Conservation (phyloP, 2,888 invertebrate species). For the Dorcus parallelipipedus region DNA sequence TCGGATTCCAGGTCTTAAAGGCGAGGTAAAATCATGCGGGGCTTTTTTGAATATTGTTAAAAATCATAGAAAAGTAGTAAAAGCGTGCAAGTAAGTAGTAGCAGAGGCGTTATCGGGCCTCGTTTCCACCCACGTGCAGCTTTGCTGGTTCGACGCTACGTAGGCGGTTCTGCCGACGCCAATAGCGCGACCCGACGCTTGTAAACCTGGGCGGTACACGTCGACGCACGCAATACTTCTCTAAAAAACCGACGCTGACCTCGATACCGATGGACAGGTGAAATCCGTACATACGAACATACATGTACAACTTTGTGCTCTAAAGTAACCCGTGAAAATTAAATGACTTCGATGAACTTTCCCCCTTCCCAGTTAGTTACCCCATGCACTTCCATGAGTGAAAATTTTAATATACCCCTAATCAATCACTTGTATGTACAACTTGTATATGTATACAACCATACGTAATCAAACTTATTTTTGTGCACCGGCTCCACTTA, state of each 20-base stretch:
- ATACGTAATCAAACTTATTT: too few species aligned
- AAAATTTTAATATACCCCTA: too few species aligned
- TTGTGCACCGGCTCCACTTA: too few species aligned
- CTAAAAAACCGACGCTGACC: constrained; percentile 20
- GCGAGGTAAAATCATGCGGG: constrained; percentile 8
- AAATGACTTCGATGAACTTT: not conserved
- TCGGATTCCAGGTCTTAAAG: constrained; percentile 8
- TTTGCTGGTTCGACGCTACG: constrained; percentile 36
- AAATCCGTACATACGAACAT: constrained; percentile 2
- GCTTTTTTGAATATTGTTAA: constrained; percentile 1
- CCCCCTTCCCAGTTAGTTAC: too few species aligned
- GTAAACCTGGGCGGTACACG: constrained; percentile 42
- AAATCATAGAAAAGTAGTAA: constrained; percentile 7
- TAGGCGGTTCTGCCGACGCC: constrained; percentile 47
- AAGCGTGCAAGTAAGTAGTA: constrained; percentile 24
- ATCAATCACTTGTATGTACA: too few species aligned
- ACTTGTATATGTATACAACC: too few species aligned
- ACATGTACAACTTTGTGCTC: not conserved
- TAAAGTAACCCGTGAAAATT: not conserved
- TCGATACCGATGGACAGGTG: constrained; percentile 15
- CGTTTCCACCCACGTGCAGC: constrained; percentile 38
- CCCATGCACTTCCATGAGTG: too few species aligned
- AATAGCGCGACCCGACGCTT: constrained; percentile 41
- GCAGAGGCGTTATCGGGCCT: constrained; percentile 40
- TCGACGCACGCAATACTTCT: constrained; percentile 42